Percentiles rank a stretch among this genome's conserved stretches.
Evolutionary conservation across 2,113 vertebrate species (phyloP).

Genomic region (Aegotheles bennettii): DNA sequence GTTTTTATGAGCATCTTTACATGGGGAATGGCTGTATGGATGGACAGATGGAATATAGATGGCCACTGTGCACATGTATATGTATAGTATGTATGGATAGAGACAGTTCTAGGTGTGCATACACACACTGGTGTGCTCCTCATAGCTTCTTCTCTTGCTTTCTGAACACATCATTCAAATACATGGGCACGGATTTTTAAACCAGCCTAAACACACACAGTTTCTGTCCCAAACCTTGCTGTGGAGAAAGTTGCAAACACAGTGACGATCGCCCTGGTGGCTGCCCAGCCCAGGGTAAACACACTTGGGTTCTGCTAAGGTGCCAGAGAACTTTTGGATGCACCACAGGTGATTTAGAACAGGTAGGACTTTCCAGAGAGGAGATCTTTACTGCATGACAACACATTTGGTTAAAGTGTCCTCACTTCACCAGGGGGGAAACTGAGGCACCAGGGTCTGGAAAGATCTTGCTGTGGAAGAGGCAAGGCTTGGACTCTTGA

Average conservation of each 20-base stretch:
- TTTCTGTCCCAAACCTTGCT: neutral
- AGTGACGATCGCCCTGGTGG: fast-evolving
- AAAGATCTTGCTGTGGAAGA: neutral
- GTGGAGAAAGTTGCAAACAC: no score
- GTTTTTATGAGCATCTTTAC: neutral
- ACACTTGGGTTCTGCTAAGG: neutral
- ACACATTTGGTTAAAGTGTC: fast-evolving
- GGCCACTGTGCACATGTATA: fast-evolving
- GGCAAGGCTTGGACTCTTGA: neutral
- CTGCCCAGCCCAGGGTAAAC: neutral
- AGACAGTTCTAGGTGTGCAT: neutral
- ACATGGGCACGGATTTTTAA: neutral
- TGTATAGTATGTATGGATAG: fast-evolving
- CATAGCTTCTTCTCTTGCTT: neutral
- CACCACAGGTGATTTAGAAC: fast-evolving
- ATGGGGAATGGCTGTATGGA: neutral
- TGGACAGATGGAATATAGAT: neutral
- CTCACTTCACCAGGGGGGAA: neutral
- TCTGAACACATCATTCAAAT: fast-evolving
- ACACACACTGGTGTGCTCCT: fast-evolving
- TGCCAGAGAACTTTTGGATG: neutral
- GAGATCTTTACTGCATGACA: neutral
- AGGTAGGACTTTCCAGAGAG: neutral
- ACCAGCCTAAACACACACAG: neutral
- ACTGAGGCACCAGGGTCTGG: neutral